Conservation (phyloP, 53 echinoderm and acorn worm genomes). For the Temnopleurus reevesii region DNA sequence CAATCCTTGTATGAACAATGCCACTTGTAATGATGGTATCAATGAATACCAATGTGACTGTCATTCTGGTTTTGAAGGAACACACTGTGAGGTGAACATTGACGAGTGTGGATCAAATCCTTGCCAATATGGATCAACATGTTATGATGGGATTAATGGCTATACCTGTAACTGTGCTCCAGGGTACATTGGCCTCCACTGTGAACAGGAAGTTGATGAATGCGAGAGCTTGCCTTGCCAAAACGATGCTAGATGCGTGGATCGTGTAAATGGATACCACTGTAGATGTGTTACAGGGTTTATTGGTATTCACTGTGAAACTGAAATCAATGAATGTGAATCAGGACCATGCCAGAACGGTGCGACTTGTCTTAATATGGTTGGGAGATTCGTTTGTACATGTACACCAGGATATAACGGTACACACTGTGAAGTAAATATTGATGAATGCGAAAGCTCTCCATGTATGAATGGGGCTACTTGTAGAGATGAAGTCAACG, state of each 20-base stretch:
- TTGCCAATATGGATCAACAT: conserved; percentile 60
- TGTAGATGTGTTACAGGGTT: conserved; percentile 67
- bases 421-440: conserved; percentile 62
- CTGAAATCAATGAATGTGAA: conserved; percentile 56
- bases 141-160: conserved; percentile 41
- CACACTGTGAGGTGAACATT: conserved; percentile 60
- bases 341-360: conserved; percentile 59
- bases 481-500: conserved; percentile 66
- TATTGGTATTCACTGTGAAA: conserved; percentile 62
- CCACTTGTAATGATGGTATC: conserved; percentile 62
- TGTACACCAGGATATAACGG: conserved; percentile 65
- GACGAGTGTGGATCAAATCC: conserved; percentile 64
- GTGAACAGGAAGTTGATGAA: conserved; percentile 65
- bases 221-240: conserved; percentile 61
- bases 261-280: conserved; percentile 54
- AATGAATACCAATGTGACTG: conserved; percentile 63
- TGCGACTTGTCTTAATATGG: neutral
- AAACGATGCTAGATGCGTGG: conserved; percentile 63
- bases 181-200: conserved; percentile 61
- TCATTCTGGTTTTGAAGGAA: conserved; percentile 46
- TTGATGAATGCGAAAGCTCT: conserved; percentile 65
- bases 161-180: conserved; percentile 57
- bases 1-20: conserved; percentile 68
- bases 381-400: neutral
- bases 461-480: conserved; percentile 76